phyloP scores from a whole-genome alignment of 2,888 invertebrate species.

The Morpho achilles region DNA sequence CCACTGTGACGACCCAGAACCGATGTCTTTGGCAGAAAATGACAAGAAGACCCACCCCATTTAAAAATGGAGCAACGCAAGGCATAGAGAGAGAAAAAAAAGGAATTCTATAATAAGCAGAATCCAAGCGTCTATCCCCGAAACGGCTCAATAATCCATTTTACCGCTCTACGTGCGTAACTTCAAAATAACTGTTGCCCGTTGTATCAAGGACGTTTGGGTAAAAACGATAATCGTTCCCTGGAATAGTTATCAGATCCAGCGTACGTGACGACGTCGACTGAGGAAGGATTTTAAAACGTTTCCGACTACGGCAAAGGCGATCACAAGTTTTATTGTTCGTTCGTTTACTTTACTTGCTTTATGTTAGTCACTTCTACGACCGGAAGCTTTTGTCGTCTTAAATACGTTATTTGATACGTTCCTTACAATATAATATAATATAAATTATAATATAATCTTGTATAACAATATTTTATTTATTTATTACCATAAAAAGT shows the following conservation, averaged over 20 bases:
- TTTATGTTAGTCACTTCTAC: neutral
- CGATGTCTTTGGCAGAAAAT: too few relatives aligned
- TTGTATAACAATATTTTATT: too few relatives aligned
- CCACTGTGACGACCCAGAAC: too few relatives aligned
- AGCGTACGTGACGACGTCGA: constrained; percentile 13
- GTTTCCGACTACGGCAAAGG: neutral
- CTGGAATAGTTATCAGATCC: constrained; percentile 24
- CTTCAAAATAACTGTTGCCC: constrained; percentile 17
- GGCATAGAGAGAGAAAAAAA: neutral
- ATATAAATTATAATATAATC: too few relatives aligned
- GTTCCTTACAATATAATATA: too few relatives aligned
- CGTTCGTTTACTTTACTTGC: constrained; percentile 1
- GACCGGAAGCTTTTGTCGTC: too few relatives aligned
- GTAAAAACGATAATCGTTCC: constrained; percentile 26
- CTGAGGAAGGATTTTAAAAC: constrained; percentile 12
- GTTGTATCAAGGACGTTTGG: constrained; percentile 18
- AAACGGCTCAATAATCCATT: constrained; percentile 22
- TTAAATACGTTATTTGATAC: too few relatives aligned
- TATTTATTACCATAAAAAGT: too few relatives aligned
- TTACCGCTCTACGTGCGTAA: constrained; percentile 20
- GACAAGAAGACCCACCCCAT: too few relatives aligned
- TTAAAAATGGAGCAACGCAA: too few relatives aligned
- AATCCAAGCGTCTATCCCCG: constrained; percentile 10
- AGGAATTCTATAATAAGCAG: neutral
- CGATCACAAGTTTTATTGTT: neutral